These are phyloP conservation scores for Drosophila austrosaltans DNA, from an alignment of 2,888 invertebrate species.

Conservation along the genomic window DNA sequence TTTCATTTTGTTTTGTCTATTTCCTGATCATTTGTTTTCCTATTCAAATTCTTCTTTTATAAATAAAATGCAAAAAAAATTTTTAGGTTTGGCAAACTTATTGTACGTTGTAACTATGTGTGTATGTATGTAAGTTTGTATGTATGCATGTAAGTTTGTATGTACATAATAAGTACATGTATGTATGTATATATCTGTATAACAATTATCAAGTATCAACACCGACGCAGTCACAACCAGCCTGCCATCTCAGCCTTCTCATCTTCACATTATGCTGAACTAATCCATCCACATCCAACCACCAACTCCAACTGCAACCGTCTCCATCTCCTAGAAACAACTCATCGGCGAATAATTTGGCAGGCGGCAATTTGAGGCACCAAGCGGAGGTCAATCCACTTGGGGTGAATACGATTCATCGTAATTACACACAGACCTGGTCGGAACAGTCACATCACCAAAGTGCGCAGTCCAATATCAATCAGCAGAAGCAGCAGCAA, in stretches of 20 bases:
- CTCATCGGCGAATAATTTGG: neutral
- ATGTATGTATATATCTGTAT: too few species aligned
- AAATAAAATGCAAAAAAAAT: too few species aligned
- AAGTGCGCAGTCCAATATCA: neutral
- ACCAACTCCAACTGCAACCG: neutral
- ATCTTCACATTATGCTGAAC: neutral
- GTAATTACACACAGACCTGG: conserved; percentile 27
- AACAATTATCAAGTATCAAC: too few species aligned
- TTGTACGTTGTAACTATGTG: too few species aligned
- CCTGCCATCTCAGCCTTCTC: neutral
- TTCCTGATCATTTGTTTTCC: too few species aligned
- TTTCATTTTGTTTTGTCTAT: too few species aligned
- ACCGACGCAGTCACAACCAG: neutral
- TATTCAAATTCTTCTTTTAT: too few species aligned
- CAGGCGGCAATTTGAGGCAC: neutral
- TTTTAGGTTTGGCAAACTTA: too few species aligned
- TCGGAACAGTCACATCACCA: conserved; percentile 12
- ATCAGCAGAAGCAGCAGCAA: neutral
- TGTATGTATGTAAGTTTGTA: too few species aligned
- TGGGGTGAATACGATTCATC: conserved; percentile 11
- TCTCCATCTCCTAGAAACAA: conserved; percentile 9
- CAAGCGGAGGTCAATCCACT: neutral
- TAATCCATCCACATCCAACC: conserved; percentile 4
- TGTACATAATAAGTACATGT: too few species aligned
- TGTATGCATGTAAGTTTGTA: too few species aligned